A percentile compares a stretch with the other conserved stretches of the same genome.
Evolutionary conservation across 2,797 vertebrate genomes (phyloP).

Genomic region (Limosa lapponica): DNA sequence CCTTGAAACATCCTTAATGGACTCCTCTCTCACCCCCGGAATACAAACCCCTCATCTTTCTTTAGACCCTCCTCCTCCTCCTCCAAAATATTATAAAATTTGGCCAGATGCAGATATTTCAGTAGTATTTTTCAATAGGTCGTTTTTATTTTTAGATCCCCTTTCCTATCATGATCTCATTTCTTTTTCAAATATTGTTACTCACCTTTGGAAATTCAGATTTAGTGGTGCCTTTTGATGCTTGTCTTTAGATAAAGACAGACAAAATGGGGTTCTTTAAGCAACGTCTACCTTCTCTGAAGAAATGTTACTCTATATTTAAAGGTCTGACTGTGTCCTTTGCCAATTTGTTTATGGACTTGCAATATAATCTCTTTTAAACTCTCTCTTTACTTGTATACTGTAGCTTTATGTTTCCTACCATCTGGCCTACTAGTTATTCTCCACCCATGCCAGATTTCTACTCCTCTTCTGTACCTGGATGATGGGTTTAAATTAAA

Average conservation of each 20-base stretch:
- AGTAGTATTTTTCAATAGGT: not conserved
- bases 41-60: not conserved
- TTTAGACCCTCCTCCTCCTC: fast-evolving
- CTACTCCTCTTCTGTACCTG: not conserved
- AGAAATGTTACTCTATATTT: not conserved
- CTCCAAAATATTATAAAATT: not conserved
- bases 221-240: not conserved
- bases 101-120: not conserved
- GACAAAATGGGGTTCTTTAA: fast-evolving
- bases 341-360: not conserved
- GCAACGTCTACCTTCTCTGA: not conserved
- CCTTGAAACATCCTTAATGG: not conserved
- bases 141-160: not conserved
- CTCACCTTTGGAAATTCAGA: not conserved
- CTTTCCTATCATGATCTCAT: not conserved
- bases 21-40: not conserved
- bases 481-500: not conserved
- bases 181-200: not conserved
- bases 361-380: not conserved
- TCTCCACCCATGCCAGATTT: conserved; percentile 22
- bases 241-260: not conserved
- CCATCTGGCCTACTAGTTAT: conserved; percentile 21
- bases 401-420: not conserved
- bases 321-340: not conserved
- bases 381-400: not conserved